A percentile compares a stretch with the other conserved stretches of the same genome.
Conservation (phyloP, 2,113 vertebrate species). For the Corythornis cristatus region DNA sequence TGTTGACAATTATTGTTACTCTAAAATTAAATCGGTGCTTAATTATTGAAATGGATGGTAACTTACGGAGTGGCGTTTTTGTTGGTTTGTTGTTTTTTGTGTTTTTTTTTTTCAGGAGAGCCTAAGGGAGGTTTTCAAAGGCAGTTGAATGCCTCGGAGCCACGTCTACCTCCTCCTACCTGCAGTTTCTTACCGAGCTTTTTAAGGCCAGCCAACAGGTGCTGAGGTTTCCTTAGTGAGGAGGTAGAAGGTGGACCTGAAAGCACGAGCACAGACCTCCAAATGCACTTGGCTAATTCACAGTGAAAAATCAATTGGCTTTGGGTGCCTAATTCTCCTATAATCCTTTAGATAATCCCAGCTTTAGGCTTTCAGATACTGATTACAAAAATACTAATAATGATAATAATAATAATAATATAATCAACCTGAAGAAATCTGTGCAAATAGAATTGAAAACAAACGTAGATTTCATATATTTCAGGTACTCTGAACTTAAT, state of each 20-base stretch:
- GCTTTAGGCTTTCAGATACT: slow-evolving; percentile 20
- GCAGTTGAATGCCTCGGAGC: slow-evolving; percentile 31
- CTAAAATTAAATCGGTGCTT: slow-evolving; percentile 63
- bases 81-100: too few species aligned
- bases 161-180: neutral
- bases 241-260: neutral
- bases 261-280: neutral
- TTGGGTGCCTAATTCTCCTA: slow-evolving; percentile 52
- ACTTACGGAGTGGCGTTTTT: slow-evolving; percentile 33
- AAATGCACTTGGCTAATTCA: slow-evolving; percentile 29
- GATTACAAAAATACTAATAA: neutral
- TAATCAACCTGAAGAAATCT: neutral
- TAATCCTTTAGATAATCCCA: slow-evolving; percentile 59
- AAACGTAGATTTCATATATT: neutral
- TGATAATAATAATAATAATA: neutral
- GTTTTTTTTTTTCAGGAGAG: neutral
- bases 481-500: slow-evolving; percentile 11
- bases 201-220: neutral
- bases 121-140: slow-evolving; percentile 53
- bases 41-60: slow-evolving; percentile 62
- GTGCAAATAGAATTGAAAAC: neutral
- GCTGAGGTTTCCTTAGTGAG: neutral
- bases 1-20: slow-evolving; percentile 66
- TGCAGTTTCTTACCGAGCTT: neutral
- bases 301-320: slow-evolving; percentile 50